Percentiles rank a stretch among this genome's conserved stretches.
Evolutionary conservation across 2,797 vertebrate genomes (phyloP).

Genomic region (Columba guinea): DNA sequence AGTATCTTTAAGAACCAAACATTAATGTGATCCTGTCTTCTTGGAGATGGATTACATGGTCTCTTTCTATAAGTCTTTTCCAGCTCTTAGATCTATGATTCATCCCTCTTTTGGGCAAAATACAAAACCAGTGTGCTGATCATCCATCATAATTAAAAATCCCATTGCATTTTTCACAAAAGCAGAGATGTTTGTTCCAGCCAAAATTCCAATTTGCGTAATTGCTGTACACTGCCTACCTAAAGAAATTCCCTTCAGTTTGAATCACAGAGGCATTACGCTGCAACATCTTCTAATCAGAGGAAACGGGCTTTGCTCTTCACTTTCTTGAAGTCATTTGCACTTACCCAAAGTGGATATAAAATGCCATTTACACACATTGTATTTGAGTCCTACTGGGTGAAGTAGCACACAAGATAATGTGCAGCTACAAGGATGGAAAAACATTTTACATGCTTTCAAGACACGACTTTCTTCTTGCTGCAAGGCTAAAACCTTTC

Average conservation of each 20-base stretch:
- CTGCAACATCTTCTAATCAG: not conserved
- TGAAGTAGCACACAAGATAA: not conserved
- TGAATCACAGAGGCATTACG: not conserved
- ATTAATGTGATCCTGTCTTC: not conserved
- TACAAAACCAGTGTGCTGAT: not conserved
- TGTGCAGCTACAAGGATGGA: not conserved
- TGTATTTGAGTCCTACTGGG: not conserved
- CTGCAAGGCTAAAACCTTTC: not conserved
- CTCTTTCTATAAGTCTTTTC: conserved; percentile 7
- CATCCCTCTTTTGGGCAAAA: conserved; percentile 27
- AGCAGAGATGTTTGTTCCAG: not conserved
- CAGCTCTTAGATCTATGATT: conserved; percentile 25
- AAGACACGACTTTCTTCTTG: not conserved
- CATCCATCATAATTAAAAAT: conserved; percentile 21
- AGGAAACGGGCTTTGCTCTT: not conserved
- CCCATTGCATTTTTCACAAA: not conserved
- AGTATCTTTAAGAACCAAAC: not conserved
- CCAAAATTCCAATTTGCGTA: not conserved
- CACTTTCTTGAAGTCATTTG: not conserved
- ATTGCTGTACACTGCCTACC: not conserved
- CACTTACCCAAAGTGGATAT: not conserved
- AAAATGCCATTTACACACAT: not conserved
- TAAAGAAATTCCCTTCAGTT: not conserved
- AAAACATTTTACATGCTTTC: not conserved
- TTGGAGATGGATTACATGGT: not conserved